These are phyloP conservation scores for Malthinus flaveolus DNA, from an alignment of 2,888 invertebrate genomes.

Conservation along the genomic window DNA sequence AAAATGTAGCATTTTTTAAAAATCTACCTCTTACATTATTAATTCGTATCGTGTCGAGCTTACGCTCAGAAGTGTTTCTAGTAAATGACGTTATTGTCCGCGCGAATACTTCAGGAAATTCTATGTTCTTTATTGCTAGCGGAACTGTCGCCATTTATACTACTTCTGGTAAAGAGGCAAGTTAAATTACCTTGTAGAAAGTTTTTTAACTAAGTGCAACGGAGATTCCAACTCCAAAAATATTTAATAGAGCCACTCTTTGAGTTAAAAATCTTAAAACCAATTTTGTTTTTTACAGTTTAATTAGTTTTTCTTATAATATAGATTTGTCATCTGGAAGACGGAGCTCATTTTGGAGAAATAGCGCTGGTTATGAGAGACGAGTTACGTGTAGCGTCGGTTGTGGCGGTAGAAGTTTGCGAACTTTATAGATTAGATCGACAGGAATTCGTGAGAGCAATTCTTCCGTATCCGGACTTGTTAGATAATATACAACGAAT, in stretches of 20 bases:
- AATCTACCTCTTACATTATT: slow-evolving; percentile 57
- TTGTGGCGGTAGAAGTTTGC: slow-evolving; percentile 52
- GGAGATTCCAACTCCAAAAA: not conserved
- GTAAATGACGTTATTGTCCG: slow-evolving; percentile 60
- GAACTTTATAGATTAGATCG: slow-evolving; percentile 53
- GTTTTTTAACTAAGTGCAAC: not conserved
- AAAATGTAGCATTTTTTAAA: slow-evolving; percentile 60
- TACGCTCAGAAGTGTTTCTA: slow-evolving; percentile 58
- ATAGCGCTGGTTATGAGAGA: slow-evolving; percentile 52
- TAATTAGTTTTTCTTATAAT: slow-evolving; percentile 15
- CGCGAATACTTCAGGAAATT: slow-evolving; percentile 56
- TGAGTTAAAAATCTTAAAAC: no score
- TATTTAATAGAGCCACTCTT: no score
- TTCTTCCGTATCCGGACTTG: slow-evolving; percentile 54
- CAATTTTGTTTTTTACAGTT: no score
- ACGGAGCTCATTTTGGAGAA: slow-evolving; percentile 61
- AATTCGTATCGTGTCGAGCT: slow-evolving; percentile 56
- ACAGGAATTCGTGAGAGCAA: slow-evolving; percentile 51
- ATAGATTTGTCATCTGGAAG: slow-evolving; percentile 59
- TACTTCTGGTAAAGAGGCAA: slow-evolving; percentile 53
- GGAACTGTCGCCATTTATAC: slow-evolving; percentile 62
- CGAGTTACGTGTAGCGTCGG: slow-evolving; percentile 48
- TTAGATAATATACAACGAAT: slow-evolving; percentile 55
- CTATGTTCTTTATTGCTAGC: slow-evolving; percentile 62
- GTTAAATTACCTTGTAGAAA: not conserved